phyloP scores from a whole-genome alignment of 1,140 invertebrate genomes.

The Temnothorax nylanderi region DNA sequence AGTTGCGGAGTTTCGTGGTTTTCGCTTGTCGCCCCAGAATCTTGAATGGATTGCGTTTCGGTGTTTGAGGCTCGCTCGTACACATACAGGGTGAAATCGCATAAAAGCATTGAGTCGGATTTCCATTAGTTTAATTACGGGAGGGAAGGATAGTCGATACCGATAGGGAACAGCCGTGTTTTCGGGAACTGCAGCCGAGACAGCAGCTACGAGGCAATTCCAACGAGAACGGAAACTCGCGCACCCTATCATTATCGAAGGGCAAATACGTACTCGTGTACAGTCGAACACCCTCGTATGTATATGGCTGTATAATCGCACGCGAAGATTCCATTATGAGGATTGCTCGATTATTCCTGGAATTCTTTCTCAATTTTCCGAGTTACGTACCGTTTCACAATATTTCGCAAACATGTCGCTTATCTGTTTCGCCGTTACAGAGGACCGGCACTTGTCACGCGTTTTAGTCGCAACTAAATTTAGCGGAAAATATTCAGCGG shows the following conservation, averaged over 20 bases:
- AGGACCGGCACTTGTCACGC: neutral
- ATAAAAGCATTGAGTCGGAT: slow-evolving; percentile 69
- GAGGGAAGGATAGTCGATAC: slow-evolving; percentile 59
- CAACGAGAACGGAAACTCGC: slow-evolving; percentile 45
- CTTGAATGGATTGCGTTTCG: slow-evolving; percentile 71
- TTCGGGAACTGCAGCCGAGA: slow-evolving; percentile 54
- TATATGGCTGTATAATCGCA: neutral
- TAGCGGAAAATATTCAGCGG: slow-evolving; percentile 21
- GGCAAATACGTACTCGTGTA: neutral
- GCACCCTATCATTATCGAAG: slow-evolving; percentile 28
- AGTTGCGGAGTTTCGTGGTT: slow-evolving; percentile 54
- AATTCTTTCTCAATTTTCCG: neutral
- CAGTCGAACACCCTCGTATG: neutral
- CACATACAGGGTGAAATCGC: slow-evolving; percentile 49
- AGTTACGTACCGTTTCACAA: neutral
- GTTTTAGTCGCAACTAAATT: slow-evolving; percentile 28
- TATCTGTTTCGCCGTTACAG: neutral
- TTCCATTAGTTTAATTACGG: slow-evolving; percentile 83
- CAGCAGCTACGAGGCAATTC: slow-evolving; percentile 60
- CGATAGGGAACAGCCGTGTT: slow-evolving; percentile 55
- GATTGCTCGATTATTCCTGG: neutral
- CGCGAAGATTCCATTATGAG: neutral
- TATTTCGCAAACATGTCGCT: neutral
- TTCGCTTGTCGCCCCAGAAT: slow-evolving; percentile 59
- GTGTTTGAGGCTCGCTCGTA: slow-evolving; percentile 55